These are phyloP conservation scores for Beroe forskalii DNA, from an alignment of 37 sponge, comb jelly and placozoan genomes.

Conservation along the genomic window DNA sequence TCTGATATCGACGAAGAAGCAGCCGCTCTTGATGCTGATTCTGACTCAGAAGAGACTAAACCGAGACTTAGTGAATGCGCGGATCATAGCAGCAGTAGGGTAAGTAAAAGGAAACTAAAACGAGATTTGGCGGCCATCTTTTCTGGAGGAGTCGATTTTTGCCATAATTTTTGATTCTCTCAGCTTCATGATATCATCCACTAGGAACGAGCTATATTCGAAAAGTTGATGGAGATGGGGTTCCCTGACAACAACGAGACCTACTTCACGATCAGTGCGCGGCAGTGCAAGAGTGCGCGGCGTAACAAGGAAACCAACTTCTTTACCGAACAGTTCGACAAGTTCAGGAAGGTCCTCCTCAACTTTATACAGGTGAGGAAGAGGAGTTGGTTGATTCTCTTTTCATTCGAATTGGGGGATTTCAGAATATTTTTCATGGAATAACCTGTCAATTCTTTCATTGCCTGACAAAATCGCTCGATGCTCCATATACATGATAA, in stretches of 20 bases:
- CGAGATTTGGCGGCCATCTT: neutral
- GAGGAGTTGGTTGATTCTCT: too few species aligned
- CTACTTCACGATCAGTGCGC: conserved; percentile 46
- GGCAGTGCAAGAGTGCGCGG: conserved; percentile 49
- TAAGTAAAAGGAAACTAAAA: neutral
- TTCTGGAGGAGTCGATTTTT: neutral
- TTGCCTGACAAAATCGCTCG: too few species aligned
- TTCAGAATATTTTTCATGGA: too few species aligned
- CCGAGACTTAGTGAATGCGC: conserved; percentile 29
- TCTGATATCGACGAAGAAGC: conserved; percentile 59
- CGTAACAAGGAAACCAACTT: conserved; percentile 63
- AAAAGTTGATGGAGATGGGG: conserved; percentile 53
- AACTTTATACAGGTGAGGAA: conserved; percentile 50
- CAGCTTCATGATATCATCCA: too few species aligned
- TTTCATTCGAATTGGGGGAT: too few species aligned
- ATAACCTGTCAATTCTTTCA: too few species aligned
- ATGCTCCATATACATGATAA: neutral
- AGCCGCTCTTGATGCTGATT: conserved; percentile 48
- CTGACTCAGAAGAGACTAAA: conserved; percentile 52
- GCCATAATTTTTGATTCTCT: neutral
- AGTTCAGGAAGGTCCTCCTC: conserved; percentile 44
- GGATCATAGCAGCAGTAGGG: neutral
- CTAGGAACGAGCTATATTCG: conserved; percentile 16
- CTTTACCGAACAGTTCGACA: conserved; percentile 42
- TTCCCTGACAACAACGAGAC: conserved; percentile 26